Evolutionary conservation across 30 jellyfish, hydroid and myxozoan species (phyloP).

Genomic region (Sanderia malayensis): DNA sequence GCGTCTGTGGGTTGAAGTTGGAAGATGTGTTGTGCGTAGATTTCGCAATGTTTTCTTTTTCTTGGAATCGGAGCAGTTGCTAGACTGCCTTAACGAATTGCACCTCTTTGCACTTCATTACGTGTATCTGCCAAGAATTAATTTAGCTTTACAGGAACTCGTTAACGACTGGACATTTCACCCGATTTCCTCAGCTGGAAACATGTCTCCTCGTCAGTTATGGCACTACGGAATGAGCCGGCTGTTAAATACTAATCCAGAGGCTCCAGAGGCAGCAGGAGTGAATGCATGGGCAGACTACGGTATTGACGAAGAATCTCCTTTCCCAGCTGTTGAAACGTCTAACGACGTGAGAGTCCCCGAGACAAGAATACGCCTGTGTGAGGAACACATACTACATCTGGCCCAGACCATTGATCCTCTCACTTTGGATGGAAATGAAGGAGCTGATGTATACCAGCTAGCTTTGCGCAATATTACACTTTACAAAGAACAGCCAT

Average conservation of each 20-base stretch:
- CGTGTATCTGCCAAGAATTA: too few relatives aligned
- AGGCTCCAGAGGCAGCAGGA: not conserved
- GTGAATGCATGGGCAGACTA: not conserved
- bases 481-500: not conserved
- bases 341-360: not conserved
- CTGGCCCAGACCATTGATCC: not conserved
- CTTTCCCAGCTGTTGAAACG: not conserved
- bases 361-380: not conserved
- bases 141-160: too few relatives aligned
- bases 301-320: not conserved
- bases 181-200: not conserved
- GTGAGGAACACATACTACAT: not conserved
- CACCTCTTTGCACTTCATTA: too few relatives aligned
- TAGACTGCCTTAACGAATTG: too few relatives aligned
- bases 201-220: not conserved
- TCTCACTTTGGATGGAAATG: not conserved
- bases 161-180: not conserved
- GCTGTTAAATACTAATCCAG: not conserved
- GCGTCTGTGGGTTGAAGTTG: too few relatives aligned
- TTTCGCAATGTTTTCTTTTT: too few relatives aligned
- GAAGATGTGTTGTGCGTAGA: too few relatives aligned
- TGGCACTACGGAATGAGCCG: not conserved
- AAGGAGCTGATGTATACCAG: not conserved
- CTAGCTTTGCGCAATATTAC: not conserved
- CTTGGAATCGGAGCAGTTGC: too few relatives aligned